phyloP scores from a whole-genome alignment of 2,113 vertebrate species.

The Laticauda laticaudata region DNA sequence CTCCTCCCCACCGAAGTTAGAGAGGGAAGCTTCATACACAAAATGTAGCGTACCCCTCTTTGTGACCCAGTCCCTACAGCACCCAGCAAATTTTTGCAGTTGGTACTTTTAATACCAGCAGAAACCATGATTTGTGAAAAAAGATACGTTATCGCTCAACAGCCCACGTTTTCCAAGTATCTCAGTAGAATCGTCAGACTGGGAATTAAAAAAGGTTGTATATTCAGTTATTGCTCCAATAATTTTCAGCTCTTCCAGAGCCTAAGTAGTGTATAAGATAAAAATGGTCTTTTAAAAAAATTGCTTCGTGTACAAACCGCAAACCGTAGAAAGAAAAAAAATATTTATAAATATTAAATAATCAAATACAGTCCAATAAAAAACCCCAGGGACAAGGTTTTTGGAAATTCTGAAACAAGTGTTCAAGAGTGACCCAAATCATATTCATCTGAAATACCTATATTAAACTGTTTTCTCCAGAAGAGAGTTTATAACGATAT shows the following conservation, averaged over 20 bases:
- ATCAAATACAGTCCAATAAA: slow-evolving; percentile 62
- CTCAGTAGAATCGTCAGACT: slow-evolving; percentile 49
- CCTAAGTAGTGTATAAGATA: slow-evolving; percentile 51
- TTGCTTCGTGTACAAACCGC: slow-evolving; percentile 62
- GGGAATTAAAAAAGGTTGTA: slow-evolving; percentile 37
- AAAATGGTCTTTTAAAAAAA: slow-evolving; percentile 54
- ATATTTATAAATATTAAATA: slow-evolving; percentile 60
- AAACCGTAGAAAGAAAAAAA: slow-evolving; percentile 60
- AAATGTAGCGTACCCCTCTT: slow-evolving; percentile 38
- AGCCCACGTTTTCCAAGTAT: slow-evolving; percentile 49
- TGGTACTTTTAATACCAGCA: slow-evolving; percentile 29
- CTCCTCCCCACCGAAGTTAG: slow-evolving; percentile 28
- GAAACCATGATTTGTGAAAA: slow-evolving; percentile 50
- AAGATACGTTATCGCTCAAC: slow-evolving; percentile 51
- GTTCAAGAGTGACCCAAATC: slow-evolving; percentile 50
- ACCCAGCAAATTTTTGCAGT: slow-evolving; percentile 30
- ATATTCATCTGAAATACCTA: slow-evolving; percentile 61
- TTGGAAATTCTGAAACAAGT: slow-evolving; percentile 60
- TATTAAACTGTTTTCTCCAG: slow-evolving; percentile 44
- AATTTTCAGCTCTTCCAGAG: slow-evolving; percentile 48
- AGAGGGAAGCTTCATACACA: slow-evolving; percentile 16
- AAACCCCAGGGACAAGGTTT: slow-evolving; percentile 60
- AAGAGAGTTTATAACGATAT: slow-evolving; percentile 16
- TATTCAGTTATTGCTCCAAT: slow-evolving; percentile 60
- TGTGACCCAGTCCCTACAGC: neutral